Conservation (phyloP, 2,797 vertebrate species). For the Helarctos malayanus region DNA sequence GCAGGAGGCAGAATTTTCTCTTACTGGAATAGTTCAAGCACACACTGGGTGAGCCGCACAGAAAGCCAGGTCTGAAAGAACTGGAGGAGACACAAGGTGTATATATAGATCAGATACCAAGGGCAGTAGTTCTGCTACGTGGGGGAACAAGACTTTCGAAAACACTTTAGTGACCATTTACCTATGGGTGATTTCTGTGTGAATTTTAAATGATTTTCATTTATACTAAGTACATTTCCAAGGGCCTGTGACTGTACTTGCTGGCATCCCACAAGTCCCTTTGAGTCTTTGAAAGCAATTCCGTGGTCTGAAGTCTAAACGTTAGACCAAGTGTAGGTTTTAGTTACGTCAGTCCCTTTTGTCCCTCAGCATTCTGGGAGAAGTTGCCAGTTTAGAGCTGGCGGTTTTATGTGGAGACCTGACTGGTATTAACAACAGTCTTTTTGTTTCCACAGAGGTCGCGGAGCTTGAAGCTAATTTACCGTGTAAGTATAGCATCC, state of each 20-base stretch:
- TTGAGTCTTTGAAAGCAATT: neutral
- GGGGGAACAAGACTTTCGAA: neutral
- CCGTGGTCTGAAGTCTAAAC: neutral
- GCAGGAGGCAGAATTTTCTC: fast-evolving
- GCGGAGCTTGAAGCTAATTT: slow-evolving; percentile 98
- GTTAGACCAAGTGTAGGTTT: neutral
- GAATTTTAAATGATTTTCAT: neutral
- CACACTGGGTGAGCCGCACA: neutral
- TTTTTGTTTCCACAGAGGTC: slow-evolving; percentile 93
- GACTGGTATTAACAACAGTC: slow-evolving; percentile 77
- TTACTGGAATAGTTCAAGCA: neutral
- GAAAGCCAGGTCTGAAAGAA: neutral
- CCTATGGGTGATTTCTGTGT: neutral
- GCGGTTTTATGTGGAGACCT: neutral
- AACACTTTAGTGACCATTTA: neutral
- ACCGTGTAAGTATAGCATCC: slow-evolving; percentile 94
- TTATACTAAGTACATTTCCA: neutral
- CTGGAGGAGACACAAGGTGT: neutral
- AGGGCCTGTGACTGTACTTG: neutral
- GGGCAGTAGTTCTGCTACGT: neutral
- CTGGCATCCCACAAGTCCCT: neutral
- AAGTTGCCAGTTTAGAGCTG: neutral
- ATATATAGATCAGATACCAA: neutral
- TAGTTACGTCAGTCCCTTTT: neutral
- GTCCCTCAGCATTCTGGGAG: neutral